A percentile compares a stretch with the other conserved stretches of the same genome.
phyloP scores from a whole-genome alignment of 2,113 vertebrate genomes.

The Canis aureus region DNA sequence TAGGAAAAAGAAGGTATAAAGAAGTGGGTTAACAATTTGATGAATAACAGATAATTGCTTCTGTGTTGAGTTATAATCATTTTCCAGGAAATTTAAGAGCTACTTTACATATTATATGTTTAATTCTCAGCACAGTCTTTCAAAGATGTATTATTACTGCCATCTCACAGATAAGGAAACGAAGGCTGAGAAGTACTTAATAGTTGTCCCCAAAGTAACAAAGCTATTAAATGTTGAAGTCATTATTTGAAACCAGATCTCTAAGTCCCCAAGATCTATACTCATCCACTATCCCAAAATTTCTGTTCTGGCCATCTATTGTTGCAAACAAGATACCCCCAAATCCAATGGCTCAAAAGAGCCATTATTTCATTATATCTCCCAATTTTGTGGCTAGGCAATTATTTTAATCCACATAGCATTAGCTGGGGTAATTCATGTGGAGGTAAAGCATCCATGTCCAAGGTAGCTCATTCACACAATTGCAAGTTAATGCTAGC shows the following conservation, averaged over 20 bases:
- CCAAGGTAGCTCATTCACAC: neutral
- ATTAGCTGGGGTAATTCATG: neutral
- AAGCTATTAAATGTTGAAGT: neutral
- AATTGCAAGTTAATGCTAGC: neutral
- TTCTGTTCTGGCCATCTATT: neutral
- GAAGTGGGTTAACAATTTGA: neutral
- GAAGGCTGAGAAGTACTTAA: neutral
- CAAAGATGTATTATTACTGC: neutral
- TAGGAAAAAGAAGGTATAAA: neutral
- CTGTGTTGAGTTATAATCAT: neutral
- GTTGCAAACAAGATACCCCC: neutral
- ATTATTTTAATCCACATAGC: neutral
- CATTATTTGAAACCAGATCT: conserved; percentile 29
- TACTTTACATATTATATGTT: neutral
- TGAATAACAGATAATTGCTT: neutral
- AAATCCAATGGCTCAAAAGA: neutral
- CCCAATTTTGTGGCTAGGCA: neutral
- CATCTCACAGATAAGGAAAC: neutral
- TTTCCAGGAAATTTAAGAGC: neutral
- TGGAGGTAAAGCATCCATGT: neutral
- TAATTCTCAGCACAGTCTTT: neutral
- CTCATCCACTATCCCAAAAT: neutral
- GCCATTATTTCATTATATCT: neutral
- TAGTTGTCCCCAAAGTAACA: neutral
- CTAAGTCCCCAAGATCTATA: neutral